phyloP scores from a whole-genome alignment of 23 tunicate genomes.

The Oikopleura albicans region DNA sequence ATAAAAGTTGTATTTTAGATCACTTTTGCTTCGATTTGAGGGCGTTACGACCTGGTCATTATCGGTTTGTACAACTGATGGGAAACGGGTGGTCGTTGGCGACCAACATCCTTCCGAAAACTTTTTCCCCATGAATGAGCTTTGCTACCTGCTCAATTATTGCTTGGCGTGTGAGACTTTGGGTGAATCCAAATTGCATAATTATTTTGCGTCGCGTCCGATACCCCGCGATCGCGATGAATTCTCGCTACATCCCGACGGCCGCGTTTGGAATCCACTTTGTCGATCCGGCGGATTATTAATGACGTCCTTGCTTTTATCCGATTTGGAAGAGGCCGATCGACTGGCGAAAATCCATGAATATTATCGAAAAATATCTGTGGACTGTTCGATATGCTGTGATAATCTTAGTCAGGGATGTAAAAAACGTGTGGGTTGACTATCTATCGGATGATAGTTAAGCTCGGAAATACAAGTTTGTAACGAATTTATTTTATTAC shows the following conservation, averaged over 20 bases:
- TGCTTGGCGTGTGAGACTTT: not conserved
- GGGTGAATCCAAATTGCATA: not conserved
- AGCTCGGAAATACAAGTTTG: no score
- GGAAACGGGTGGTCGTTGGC: constrained; percentile 4
- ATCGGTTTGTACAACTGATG: not conserved
- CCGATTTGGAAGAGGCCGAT: not conserved
- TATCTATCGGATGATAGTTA: no score
- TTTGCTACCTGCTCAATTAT: constrained; percentile 6
- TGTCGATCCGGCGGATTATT: not conserved
- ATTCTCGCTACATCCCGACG: not conserved
- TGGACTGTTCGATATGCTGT: not conserved
- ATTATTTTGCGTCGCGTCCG: not conserved
- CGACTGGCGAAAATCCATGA: not conserved
- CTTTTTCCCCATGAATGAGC: not conserved
- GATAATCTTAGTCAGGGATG: not conserved
- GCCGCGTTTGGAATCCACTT: constrained; percentile 11
- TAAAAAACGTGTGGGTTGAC: no score
- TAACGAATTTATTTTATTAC: no score
- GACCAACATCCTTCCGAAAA: not conserved
- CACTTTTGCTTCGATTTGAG: not conserved
- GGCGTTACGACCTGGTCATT: not conserved
- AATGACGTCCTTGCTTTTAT: not conserved
- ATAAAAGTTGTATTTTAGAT: not conserved
- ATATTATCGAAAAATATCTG: not conserved
- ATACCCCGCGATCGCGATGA: constrained; percentile 3